These are phyloP conservation scores for Carollia perspicillata DNA, from an alignment of 2,113 vertebrate genomes.

Conservation along the genomic window DNA sequence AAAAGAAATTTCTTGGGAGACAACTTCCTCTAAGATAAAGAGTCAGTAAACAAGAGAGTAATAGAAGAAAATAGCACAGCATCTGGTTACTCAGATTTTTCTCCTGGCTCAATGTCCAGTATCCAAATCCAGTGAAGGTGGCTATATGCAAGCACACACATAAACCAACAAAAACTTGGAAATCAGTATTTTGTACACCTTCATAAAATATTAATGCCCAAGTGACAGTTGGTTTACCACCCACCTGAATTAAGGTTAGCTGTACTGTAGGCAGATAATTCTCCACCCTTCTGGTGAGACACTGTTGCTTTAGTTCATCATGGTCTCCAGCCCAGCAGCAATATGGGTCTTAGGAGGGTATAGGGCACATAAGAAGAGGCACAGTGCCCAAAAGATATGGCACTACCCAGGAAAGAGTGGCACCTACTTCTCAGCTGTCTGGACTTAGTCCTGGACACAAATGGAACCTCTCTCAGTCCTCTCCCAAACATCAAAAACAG, in stretches of 20 bases:
- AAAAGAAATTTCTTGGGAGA: constrained; percentile 26
- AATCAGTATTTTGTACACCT: constrained; percentile 35
- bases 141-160: background rate
- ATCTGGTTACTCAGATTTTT: constrained; percentile 27
- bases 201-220: constrained; percentile 18
- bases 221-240: background rate
- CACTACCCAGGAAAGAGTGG: background rate
- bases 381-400: background rate
- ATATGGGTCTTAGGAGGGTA: background rate
- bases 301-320: background rate
- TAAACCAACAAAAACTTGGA: background rate
- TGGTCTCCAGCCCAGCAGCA: background rate
- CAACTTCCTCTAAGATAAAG: background rate
- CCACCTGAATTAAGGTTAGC: background rate
- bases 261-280: background rate
- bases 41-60: constrained; percentile 35
- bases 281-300: background rate
- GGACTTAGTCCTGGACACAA: background rate
- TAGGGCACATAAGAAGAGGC: background rate
- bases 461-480: background rate
- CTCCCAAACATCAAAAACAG: background rate
- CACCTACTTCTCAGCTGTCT: background rate
- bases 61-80: background rate
- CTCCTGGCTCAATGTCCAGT: background rate
- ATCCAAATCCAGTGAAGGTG: background rate